Evolutionary conservation across 2,888 invertebrate species (phyloP), one percentile per base, ranked within the genome.

Genomic region (Baccha elongata): DNA sequence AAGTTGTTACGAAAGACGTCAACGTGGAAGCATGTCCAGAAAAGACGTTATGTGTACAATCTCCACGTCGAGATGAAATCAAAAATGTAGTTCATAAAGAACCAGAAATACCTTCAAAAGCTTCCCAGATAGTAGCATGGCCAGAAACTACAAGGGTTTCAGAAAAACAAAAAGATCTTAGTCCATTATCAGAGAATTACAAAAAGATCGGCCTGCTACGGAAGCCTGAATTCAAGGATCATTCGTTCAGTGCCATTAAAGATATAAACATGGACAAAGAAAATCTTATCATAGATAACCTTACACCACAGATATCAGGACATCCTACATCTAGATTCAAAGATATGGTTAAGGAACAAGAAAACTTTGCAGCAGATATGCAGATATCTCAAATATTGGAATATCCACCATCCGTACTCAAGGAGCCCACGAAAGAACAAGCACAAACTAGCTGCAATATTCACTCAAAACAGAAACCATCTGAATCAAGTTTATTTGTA

Each of bases 201-300:
- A 87, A 87, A 46, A 87, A 86, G 35, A 79, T 88, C 10, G 88
- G 88, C 0, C 68, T 88, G 17, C 79, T 88, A 7, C 85, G 88
- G 3, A 87, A 87, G 75, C 76, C 86, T 0, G 86, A 86, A 55
- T 60, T 76, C 15, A 86, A 87, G 48, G 87, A 87, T 48, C 85
- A 86, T 58, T 87, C 86, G 0, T 85, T 86, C 29, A 86, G 79
- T 48, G 86, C 86, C 8, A 85, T 87, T 5, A 86, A 84, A 53
- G 86, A 85, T 17, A 79, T 85, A 26, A 85, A 84, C 35, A 85
- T 86, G 46, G 86, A 86, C 42, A 87, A 87, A n/a, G 87, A 87
- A 73, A 87, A 86, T 67, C 69, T 85, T 15, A 84, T 85, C 5
- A 29, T 86, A 15, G 86, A 87, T 15, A 78, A 75, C 37, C 40